Conservation (phyloP, 2,888 invertebrate species). For the Cryptus armator region DNA sequence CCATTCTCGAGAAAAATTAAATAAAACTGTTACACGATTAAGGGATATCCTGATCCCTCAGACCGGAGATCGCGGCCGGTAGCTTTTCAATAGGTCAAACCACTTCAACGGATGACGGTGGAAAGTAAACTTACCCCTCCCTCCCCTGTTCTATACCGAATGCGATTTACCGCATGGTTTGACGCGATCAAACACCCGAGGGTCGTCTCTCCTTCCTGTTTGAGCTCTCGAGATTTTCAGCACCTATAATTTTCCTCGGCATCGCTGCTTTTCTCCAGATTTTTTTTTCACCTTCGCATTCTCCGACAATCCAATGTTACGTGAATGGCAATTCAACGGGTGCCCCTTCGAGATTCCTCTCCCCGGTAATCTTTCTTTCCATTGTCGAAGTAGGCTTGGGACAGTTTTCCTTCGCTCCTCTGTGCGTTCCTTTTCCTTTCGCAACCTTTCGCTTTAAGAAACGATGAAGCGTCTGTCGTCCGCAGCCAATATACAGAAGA, state of each 20-base stretch:
- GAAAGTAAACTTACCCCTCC: constrained; percentile 56
- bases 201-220: constrained; percentile 79
- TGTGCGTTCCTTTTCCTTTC: constrained; percentile 13
- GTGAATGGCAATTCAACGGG: constrained; percentile 74
- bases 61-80: constrained; percentile 52
- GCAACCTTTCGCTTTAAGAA: constrained; percentile 35
- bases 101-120: constrained; percentile 75
- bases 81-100: constrained; percentile 79
- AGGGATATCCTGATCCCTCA: constrained; percentile 46
- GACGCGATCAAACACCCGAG: constrained; percentile 74
- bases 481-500: background rate
- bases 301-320: constrained; percentile 76
- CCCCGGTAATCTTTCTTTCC: constrained; percentile 71
- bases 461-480: constrained; percentile 25
- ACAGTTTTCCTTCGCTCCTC: constrained; percentile 64
- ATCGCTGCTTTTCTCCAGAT: constrained; percentile 60
- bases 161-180: constrained; percentile 84
- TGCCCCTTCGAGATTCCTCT: constrained; percentile 65
- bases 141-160: constrained; percentile 56
- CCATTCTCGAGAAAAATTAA: constrained; percentile 40
- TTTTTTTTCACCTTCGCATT: constrained; percentile 71
- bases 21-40: constrained; percentile 68
- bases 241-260: constrained; percentile 83
- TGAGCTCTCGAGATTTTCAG: constrained; percentile 82
- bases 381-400: constrained; percentile 71